phyloP scores from a whole-genome alignment of 2,113 vertebrate genomes.

The Apeltes quadracus region DNA sequence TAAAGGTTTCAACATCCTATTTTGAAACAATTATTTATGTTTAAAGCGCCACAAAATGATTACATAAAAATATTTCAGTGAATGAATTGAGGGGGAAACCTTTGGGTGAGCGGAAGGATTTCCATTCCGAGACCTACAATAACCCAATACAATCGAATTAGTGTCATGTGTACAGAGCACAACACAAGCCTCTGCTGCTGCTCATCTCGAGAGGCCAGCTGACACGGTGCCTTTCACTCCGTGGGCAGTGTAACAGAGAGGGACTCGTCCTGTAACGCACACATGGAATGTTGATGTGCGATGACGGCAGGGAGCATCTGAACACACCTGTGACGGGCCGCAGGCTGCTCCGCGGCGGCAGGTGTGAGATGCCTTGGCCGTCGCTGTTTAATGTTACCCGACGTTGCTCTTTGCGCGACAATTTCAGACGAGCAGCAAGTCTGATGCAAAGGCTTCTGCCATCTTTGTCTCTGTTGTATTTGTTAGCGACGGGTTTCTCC shows the following conservation, averaged over 20 bases:
- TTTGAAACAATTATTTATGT: background rate
- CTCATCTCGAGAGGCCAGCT: slow-evolving; percentile 57
- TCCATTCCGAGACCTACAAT: background rate
- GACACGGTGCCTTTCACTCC: slow-evolving; percentile 56
- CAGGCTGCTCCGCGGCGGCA: slow-evolving; percentile 46
- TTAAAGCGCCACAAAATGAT: background rate
- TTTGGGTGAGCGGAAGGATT: background rate
- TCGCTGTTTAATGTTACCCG: slow-evolving; percentile 40
- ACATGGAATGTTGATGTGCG: slow-evolving; percentile 66
- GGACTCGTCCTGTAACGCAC: slow-evolving; percentile 59
- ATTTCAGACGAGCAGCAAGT: slow-evolving; percentile 40
- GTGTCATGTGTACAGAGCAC: background rate
- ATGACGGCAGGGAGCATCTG: slow-evolving; percentile 71
- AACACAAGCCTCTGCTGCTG: slow-evolving; percentile 3
- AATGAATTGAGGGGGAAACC: background rate
- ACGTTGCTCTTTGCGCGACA: slow-evolving; percentile 37
- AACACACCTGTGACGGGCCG: slow-evolving; percentile 65
- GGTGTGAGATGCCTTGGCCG: slow-evolving; percentile 54
- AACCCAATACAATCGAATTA: background rate
- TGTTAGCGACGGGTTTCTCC: slow-evolving; percentile 17
- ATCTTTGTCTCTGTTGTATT: slow-evolving; percentile 25
- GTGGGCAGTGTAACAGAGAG: slow-evolving; percentile 50
- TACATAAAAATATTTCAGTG: background rate
- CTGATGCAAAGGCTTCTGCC: slow-evolving; percentile 4
- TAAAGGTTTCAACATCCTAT: slow-evolving; percentile 5